Base-by-base conservation (phyloP, 2,888 invertebrate species). In the Erebia aethiops region DNA sequence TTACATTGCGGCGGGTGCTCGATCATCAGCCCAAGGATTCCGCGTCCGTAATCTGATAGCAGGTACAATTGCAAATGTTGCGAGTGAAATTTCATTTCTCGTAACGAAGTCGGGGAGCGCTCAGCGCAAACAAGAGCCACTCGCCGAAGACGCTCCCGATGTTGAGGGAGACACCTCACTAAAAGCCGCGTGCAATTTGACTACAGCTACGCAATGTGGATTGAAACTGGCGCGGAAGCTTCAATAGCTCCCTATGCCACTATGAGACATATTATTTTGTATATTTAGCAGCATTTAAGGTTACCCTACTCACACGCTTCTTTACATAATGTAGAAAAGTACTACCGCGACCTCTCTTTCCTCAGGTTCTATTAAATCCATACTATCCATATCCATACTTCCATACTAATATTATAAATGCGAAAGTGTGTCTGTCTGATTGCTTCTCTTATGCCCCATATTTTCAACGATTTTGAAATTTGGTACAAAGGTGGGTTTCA, bases 51-150 rank as follows among this genome's bases (percentile, higher is more conserved):
- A 58, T 13, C 57, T 52, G 26, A 26, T 51, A 49, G 46, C 21
- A 52, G 61, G 52, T 60, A 71, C 64, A 58, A 61, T 66, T n/a
- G 56, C 63, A 63, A 67, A 21, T 67, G 57, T 60, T 21, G 56
- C 51, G 46, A 52, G 73, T 74, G 68, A 81, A 82, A 83, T 81
- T 82, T 80, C 81, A 82, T 84, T 82, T 82, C 43, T 80, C 74
- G 79, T 84, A 84, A 87, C 84, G 83, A 86, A 84, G 83, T 82
- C 80, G 77, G 78, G 72, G 76, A 76, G 77, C 74, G 26, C 26
- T 41, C 41, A 43, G 43, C 2, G 70, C 78, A 74, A 80, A 81
- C 79, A 80, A 78, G 79, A 77, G 79, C 77, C 79, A 78, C 78
- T 81, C 78, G 76, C 81, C 78, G 77, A 81, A 80, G 83, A 82